phyloP scores from a whole-genome alignment of 1,140 invertebrate genomes.

The Hyles euphorbiae region DNA sequence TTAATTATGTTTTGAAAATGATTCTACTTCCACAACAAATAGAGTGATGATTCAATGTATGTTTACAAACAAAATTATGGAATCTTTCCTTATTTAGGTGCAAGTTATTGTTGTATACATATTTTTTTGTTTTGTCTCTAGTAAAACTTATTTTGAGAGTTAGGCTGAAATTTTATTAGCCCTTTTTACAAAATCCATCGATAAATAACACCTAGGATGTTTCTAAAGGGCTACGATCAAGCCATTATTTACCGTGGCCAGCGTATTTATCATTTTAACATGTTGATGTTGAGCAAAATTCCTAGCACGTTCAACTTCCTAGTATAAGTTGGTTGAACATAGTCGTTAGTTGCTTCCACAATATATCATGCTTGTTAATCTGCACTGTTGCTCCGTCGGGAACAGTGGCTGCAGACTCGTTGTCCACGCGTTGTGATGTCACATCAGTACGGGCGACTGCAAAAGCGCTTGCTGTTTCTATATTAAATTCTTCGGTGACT shows the following conservation, averaged over 20 bases:
- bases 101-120: too few relatives aligned
- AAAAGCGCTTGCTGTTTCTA: neutral
- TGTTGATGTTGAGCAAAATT: constrained; percentile 12
- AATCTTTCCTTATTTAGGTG: too few relatives aligned
- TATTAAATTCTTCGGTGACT: neutral
- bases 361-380: constrained; percentile 43
- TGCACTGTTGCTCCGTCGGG: constrained; percentile 27
- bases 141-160: too few relatives aligned
- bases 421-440: neutral
- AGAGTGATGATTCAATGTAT: too few relatives aligned
- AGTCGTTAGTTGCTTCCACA: constrained; percentile 23
- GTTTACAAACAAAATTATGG: too few relatives aligned
- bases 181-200: too few relatives aligned
- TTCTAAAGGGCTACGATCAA: too few relatives aligned
- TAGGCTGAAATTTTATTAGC: too few relatives aligned
- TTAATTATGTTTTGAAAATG: too few relatives aligned
- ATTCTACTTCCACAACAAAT: too few relatives aligned
- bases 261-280: constrained; percentile 23
- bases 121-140: too few relatives aligned
- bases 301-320: constrained; percentile 4
- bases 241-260: neutral
- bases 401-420: constrained; percentile 22
- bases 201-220: too few relatives aligned
- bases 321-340: neutral
- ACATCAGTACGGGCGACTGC: neutral